These are phyloP conservation scores for Adoxophyes honmai DNA, from an alignment of 1,140 invertebrate species.

Conservation along the genomic window DNA sequence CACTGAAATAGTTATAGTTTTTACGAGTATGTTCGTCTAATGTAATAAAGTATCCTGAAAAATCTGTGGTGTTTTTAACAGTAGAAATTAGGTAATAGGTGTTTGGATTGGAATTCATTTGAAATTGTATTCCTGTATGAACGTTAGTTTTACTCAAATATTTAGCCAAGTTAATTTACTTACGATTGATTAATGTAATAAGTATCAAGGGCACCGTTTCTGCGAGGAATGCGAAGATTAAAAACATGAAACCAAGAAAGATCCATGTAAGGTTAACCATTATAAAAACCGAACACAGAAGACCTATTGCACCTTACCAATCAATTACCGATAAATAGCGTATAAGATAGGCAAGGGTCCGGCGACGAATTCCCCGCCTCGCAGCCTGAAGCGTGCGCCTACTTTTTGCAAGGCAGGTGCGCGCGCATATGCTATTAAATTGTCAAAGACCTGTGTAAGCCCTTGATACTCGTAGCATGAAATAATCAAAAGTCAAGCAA, in stretches of 20 bases:
- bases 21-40: no score
- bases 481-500: constrained; percentile 55
- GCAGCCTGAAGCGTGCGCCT: constrained; percentile 66
- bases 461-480: constrained; percentile 49
- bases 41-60: no score
- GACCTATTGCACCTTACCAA: constrained; percentile 65
- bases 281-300: constrained; percentile 17
- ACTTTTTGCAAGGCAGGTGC: constrained; percentile 74
- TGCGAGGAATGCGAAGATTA: neutral
- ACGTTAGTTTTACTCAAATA: no score
- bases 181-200: no score
- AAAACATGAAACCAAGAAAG: neutral
- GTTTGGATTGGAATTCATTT: no score
- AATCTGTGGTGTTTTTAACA: no score
- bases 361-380: constrained; percentile 70
- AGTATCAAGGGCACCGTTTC: no score
- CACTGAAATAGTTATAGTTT: no score
- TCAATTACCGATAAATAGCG: constrained; percentile 71
- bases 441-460: constrained; percentile 61
- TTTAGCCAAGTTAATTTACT: no score
- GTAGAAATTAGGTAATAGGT: no score
- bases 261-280: neutral
- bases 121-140: no score
- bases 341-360: constrained; percentile 65
- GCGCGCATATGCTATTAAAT: constrained; percentile 73